phyloP scores from a whole-genome alignment of 2,888 invertebrate species.

The Ethmia dodecea region DNA sequence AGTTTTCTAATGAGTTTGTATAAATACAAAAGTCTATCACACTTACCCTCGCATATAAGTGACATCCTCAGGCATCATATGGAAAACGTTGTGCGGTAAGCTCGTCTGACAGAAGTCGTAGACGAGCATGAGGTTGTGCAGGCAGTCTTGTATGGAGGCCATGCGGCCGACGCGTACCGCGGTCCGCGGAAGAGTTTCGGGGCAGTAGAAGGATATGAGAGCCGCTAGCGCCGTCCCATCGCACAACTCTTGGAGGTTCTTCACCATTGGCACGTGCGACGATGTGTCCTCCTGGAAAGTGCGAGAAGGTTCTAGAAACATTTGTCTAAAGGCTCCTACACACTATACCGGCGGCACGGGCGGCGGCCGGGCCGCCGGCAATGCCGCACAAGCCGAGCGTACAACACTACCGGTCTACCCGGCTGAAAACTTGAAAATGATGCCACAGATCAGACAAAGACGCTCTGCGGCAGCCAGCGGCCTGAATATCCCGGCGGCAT shows the following conservation, averaged over 20 bases:
- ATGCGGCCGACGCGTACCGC: conserved; percentile 76
- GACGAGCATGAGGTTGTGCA: conserved; percentile 93
- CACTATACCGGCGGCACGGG: too few relatives aligned
- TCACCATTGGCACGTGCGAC: conserved; percentile 81
- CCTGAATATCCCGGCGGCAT: too few relatives aligned
- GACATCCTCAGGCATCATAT: conserved; percentile 96
- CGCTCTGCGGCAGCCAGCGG: too few relatives aligned
- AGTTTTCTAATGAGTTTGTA: not conserved
- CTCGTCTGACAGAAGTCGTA: conserved; percentile 90
- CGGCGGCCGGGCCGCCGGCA: too few relatives aligned
- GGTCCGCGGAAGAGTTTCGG: conserved; percentile 69
- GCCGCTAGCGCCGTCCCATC: conserved; percentile 94
- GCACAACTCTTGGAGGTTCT: conserved; percentile 91
- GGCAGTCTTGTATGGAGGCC: conserved; percentile 90
- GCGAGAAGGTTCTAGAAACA: too few relatives aligned
- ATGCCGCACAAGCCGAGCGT: too few relatives aligned
- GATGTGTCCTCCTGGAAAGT: conserved; percentile 76
- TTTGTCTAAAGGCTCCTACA: too few relatives aligned
- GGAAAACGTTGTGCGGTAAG: conserved; percentile 93
- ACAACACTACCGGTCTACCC: too few relatives aligned
- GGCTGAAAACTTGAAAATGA: too few relatives aligned
- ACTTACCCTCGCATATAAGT: conserved; percentile 93
- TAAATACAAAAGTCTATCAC: not conserved
- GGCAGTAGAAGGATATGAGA: conserved; percentile 93
- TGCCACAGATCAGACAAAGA: too few relatives aligned